These are phyloP conservation scores for Anoura caudifer DNA, from an alignment of 2,113 vertebrate species.

Conservation along the genomic window DNA sequence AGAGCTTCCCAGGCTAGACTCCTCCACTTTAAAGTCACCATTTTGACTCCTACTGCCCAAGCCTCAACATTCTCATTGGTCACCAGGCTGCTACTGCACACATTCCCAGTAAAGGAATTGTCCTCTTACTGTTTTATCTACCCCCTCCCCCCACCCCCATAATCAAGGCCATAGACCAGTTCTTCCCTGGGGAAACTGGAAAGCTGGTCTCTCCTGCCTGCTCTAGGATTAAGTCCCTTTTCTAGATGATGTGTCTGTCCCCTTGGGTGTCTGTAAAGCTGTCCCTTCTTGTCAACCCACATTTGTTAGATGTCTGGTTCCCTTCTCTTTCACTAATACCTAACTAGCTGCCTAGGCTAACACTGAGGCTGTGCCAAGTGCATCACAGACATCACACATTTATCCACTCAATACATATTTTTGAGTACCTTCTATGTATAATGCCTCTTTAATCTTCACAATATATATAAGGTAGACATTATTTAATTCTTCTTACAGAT, in stretches of 20 bases:
- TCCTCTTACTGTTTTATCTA: background rate
- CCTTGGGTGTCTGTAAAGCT: background rate
- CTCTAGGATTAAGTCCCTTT: background rate
- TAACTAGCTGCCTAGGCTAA: background rate
- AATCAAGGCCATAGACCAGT: background rate
- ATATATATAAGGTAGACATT: background rate
- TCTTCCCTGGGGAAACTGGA: background rate
- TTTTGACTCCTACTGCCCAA: background rate
- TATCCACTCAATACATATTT: background rate
- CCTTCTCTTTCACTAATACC: background rate
- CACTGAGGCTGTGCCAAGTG: background rate
- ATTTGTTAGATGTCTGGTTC: background rate
- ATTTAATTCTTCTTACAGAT: background rate
- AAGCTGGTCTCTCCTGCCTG: background rate
- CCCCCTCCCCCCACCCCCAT: background rate
- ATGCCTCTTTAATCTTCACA: background rate
- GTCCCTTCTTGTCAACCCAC: background rate
- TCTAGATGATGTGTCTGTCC: background rate
- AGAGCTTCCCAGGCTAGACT: background rate
- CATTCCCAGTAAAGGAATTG: background rate
- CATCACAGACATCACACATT: background rate
- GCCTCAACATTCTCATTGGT: background rate
- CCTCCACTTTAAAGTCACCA: background rate
- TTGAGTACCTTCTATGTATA: background rate
- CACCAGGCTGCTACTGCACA: background rate